These are phyloP conservation scores for Craterocephalus amniculus DNA, from an alignment of 2,797 vertebrate genomes.

Conservation along the genomic window DNA sequence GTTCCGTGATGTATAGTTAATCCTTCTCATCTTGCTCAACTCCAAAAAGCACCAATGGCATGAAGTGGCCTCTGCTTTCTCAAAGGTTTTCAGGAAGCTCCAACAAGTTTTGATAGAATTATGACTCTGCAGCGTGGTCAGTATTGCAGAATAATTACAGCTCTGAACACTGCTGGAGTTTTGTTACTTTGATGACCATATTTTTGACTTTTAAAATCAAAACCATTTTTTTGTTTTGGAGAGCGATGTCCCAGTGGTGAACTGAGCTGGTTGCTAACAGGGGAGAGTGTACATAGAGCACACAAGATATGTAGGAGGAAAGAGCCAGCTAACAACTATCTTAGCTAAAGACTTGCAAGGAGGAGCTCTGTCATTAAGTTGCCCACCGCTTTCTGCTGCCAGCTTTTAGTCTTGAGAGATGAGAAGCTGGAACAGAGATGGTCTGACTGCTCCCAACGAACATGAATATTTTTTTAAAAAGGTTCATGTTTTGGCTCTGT, in stretches of 20 bases:
- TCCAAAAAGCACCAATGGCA: constrained; percentile 46
- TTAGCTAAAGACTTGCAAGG: constrained; percentile 10
- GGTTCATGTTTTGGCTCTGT: constrained; percentile 46
- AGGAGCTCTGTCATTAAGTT: constrained; percentile 68
- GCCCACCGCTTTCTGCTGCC: constrained; percentile 48
- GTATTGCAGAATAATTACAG: constrained; percentile 61
- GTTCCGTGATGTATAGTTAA: constrained; percentile 30
- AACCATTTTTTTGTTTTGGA: constrained; percentile 39
- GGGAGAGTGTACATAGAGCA: constrained; percentile 8
- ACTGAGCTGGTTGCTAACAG: constrained; percentile 5
- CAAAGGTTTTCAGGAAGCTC: constrained; percentile 52
- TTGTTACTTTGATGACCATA: constrained; percentile 48
- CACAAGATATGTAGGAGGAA: constrained; percentile 5
- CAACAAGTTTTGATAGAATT: constrained; percentile 53
- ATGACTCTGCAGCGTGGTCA: constrained; percentile 43
- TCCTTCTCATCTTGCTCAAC: constrained; percentile 49
- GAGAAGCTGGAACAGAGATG: constrained; percentile 47
- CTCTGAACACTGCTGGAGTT: constrained; percentile 23
- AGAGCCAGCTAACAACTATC: constrained; percentile 12
- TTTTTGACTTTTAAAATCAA: constrained; percentile 51
- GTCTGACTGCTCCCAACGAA: constrained; percentile 22
- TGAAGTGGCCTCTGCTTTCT: constrained; percentile 35
- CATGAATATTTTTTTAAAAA: constrained; percentile 45
- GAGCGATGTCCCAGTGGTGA: constrained; percentile 39
- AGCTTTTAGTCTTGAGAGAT: constrained; percentile 52